Percentiles rank a stretch among this genome's conserved stretches.
phyloP scores from a whole-genome alignment of 2,888 invertebrate species.

The Onthophagus sagittarius region DNA sequence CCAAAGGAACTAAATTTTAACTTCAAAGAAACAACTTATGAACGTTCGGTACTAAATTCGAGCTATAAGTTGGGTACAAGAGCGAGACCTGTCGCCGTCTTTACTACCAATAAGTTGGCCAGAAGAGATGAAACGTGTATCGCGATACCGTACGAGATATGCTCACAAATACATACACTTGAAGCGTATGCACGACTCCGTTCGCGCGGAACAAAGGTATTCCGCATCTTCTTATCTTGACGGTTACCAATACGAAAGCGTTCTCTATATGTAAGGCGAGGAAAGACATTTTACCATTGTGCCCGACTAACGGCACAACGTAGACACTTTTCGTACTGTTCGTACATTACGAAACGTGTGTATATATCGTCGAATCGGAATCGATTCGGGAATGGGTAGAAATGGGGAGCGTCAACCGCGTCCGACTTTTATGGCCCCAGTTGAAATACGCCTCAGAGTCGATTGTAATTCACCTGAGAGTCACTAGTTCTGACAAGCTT shows the following conservation, averaged over 20 bases:
- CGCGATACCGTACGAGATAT: neutral
- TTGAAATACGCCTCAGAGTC: neutral
- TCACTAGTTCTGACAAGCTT: neutral
- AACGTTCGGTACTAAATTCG: neutral
- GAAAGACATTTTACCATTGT: neutral
- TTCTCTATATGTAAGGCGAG: neutral
- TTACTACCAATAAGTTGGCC: neutral
- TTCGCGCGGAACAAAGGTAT: neutral
- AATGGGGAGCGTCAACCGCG: neutral
- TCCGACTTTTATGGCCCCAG: neutral
- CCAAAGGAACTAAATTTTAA: neutral
- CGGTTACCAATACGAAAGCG: neutral
- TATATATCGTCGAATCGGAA: neutral
- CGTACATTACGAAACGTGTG: neutral
- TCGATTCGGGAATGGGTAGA: neutral
- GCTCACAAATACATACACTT: neutral
- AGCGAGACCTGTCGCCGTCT: neutral
- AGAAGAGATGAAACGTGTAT: neutral
- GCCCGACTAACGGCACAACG: neutral
- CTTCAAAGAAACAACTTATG: neutral
- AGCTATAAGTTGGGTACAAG: neutral
- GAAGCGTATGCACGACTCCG: neutral
- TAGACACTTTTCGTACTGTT: neutral
- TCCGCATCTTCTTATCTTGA: neutral
- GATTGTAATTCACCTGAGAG: neutral